Percentiles rank a stretch among this genome's conserved stretches.
Evolutionary conservation across 2,888 invertebrate genomes (phyloP).

Genomic region (Napeogenes sylphis): DNA sequence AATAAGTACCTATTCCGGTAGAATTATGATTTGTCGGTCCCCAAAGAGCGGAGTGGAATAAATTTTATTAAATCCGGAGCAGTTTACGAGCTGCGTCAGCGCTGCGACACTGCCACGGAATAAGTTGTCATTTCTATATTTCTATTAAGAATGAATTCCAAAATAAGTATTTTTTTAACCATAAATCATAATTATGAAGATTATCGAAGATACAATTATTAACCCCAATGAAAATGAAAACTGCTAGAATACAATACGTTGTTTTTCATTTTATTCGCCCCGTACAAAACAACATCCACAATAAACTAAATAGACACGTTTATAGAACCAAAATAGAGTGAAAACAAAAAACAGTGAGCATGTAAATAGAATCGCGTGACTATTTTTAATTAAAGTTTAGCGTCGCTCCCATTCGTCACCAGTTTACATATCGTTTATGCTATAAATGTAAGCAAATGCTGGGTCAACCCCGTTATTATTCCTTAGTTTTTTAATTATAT

Average conservation of each 20-base stretch:
- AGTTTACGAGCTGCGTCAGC: constrained; percentile 72
- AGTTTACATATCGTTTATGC: constrained; percentile 20
- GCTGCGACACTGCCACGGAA: constrained; percentile 46
- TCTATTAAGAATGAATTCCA: too few relatives aligned
- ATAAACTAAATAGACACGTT: constrained; percentile 15
- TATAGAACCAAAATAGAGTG: constrained; percentile 21
- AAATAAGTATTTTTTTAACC: too few relatives aligned
- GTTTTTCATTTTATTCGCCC: background rate
- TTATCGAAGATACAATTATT: too few relatives aligned
- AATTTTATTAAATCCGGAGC: constrained; percentile 74
- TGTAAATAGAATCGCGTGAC: constrained; percentile 41
- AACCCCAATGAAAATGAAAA: too few relatives aligned
- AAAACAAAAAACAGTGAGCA: constrained; percentile 26
- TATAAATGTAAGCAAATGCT: constrained; percentile 6
- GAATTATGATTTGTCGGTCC: constrained; percentile 74
- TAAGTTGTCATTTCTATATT: constrained; percentile 7
- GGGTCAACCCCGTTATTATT: constrained; percentile 18
- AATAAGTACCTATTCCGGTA: constrained; percentile 64
- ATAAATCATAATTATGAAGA: too few relatives aligned
- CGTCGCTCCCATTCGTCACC: constrained; percentile 36
- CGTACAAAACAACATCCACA: constrained; percentile 42
- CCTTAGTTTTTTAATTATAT: background rate
- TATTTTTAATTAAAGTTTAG: constrained; percentile 44
- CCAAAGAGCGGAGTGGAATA: constrained; percentile 68
- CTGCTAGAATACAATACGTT: background rate